Base-by-base conservation (phyloP, 2,797 vertebrate species). In the Hyperoplus lanceolatus region DNA sequence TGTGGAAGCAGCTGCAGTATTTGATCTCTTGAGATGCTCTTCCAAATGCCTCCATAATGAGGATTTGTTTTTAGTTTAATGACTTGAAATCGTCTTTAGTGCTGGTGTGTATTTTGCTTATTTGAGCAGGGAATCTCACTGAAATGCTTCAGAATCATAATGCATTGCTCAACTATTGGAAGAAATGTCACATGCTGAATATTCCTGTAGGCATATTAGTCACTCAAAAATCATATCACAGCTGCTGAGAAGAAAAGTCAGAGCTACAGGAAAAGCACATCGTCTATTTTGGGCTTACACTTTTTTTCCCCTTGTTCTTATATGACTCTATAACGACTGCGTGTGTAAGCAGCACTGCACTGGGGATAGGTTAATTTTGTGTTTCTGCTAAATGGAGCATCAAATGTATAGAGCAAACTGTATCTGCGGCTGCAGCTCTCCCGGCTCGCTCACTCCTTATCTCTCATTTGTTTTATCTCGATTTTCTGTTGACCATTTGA, bases 351-450 rank as follows among this genome's bases (percentile, higher is more conserved):
- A 58, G 83, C 72, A 7, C 77, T 29, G 79, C 69, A 11, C 70
- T 38, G 70, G 53, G 69, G 83, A 79, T 62, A 74, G 73, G 10
- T 83, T 86, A 80, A 81, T 81, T 65, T 70, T 81, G 80, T 57
- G 56, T 75, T 90, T 80, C 87, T 93, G 93, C 78, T 93, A 91
- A 94, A 93, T 90, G 87, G 90, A 92, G 93, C 88, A 87, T 91
- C 82, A 93, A 89, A 92, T 80, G 85, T 90, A 80, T 54, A 81
- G 85, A 86, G 62, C 74, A 62, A 84, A 79, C 63, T 76, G 69
- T 58, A 59, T 84, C 41, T 78, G 54, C 68, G 50, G 87, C 65
- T 81, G 83, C 68, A 38, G 79, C 77, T 78, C 70, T 39, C 21
- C 55, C 76, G 5, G 48, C 71, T 64, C 51, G 7, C 36, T 46